These are phyloP conservation scores for Siphamia tubifer DNA, from an alignment of 2,113 vertebrate species.

Conservation along the genomic window DNA sequence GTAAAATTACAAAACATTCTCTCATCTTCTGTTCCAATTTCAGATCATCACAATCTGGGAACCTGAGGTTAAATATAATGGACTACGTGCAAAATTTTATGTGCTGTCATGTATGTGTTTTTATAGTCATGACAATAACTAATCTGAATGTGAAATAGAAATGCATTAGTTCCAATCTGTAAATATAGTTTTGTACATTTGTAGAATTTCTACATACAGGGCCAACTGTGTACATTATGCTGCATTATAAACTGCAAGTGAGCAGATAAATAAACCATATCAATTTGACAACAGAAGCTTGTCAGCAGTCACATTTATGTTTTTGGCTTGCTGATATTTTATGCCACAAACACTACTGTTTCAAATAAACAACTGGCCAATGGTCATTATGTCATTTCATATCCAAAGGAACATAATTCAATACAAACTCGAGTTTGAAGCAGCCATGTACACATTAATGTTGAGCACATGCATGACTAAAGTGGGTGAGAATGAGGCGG, in stretches of 20 bases:
- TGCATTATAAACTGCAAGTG: not conserved
- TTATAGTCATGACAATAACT: no score
- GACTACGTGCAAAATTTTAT: no score
- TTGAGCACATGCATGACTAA: constrained; percentile 44
- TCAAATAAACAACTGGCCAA: not conserved
- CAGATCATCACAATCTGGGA: no score
- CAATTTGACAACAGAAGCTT: not conserved
- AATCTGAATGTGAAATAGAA: no score
- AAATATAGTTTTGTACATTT: no score
- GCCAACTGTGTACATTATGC: not conserved
- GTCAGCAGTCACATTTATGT: not conserved
- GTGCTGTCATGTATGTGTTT: no score
- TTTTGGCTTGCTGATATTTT: not conserved
- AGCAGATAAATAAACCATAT: not conserved
- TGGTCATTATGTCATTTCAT: constrained; percentile 65
- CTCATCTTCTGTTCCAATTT: no score
- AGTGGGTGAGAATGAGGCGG: not conserved
- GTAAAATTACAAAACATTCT: no score
- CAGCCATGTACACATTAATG: constrained; percentile 48
- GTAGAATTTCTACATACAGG: no score
- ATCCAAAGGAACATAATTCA: constrained; percentile 51
- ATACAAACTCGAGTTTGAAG: constrained; percentile 73
- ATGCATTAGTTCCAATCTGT: no score
- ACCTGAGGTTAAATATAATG: no score
- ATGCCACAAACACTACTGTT: not conserved